Evolutionary conservation across 1,140 invertebrate genomes (phyloP), one percentile per base, ranked within the genome.

Genomic region (Heliconius hermathena): DNA sequence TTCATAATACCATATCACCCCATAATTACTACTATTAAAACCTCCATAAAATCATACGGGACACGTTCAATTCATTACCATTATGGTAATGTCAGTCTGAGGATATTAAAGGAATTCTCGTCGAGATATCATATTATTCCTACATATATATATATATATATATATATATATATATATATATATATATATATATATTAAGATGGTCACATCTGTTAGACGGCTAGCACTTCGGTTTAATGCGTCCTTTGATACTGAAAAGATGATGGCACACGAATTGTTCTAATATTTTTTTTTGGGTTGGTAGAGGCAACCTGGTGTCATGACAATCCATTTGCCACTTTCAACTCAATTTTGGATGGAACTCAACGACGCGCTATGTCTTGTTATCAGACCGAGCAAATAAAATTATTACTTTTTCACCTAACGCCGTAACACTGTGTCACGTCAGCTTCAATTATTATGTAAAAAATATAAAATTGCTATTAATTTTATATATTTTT

Each of bases 51-150:
- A 26, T 22, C n/a, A 26, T 66, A 66, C 22, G 57, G 22, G 57
- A 29, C 57, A 26, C 11, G 22, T 66, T 13, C 57, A 66, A 66
- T 66, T 66, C 57, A 66, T 66, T 66, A 66, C 11, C 11, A 66
- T 66, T 26, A 66, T 29, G 57, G 57, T n/a, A 66, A 66, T 11
- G 57, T 66, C 57, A 66, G 22, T 22, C 57, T 26, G 9, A 66
- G 57, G 57, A 66, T 66, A 66, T 66, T 66, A 66, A 66, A 66
- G 57, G 57, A 66, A 29, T 66, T 66, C 13, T 66, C 60, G 60
- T 66, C 60, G 60, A 66, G 60, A 66, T 66, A 66, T 66, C 60
- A 13, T 66, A 26, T 66, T 66, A 66, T 5, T 29, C 60, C 22
- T 26, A 29, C 9, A 66, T 3, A 26, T 29, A 66, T 5, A 8